Base-by-base conservation (phyloP, 2,113 vertebrate species). In the Scopus umbretta region DNA sequence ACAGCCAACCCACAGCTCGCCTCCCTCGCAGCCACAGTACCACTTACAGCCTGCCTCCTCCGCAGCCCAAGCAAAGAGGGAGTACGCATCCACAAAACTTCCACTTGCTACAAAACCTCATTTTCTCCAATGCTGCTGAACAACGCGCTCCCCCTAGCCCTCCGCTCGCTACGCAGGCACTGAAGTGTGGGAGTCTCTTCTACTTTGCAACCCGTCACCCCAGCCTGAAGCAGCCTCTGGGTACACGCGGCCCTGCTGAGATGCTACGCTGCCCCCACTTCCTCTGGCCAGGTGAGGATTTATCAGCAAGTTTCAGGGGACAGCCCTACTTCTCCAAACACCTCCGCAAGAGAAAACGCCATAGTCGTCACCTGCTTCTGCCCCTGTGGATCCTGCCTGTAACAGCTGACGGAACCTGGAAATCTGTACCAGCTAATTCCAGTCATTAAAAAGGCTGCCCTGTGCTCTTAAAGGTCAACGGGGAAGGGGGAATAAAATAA, bases 21-120 rank as follows among this genome's bases (percentile, higher is more conserved):
- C 18, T 26, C 1, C 9, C 40, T n/a, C 0, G 0, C 21, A 17
- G 14, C 34, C n/a, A 16, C 9, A 4, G 50, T 7, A 25, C n/a
- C 47, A 3, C 52, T 53, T 38, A 23, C 25, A 47, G 53, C 73
- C 55, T 20, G 23, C 59, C 59, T 26, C 20, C 26, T 52, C 34
- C 14, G 0, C 22, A 79, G 42, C 23, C 75, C 58, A 6, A 4
- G 13, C 40, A 21, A 7, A 59, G 58, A 30, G 45, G 12, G 32
- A 34, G 52, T 4, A 1, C 71, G 49, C 8, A 0, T 10, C 58
- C 52, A 10, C 65, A 38, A 10, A 61, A 34, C 36, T 26, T 22
- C 75, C 16, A 13, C 11, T 20, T 52, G 15, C 81, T n/a, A n/a
- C 19, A 30, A n/a, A 66, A 20, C 17, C 61, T 52, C 66, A 20